A percentile compares a stretch with the other conserved stretches of the same genome.
Conservation (phyloP, 2,113 vertebrate genomes). For the Todiramphus chloris region DNA sequence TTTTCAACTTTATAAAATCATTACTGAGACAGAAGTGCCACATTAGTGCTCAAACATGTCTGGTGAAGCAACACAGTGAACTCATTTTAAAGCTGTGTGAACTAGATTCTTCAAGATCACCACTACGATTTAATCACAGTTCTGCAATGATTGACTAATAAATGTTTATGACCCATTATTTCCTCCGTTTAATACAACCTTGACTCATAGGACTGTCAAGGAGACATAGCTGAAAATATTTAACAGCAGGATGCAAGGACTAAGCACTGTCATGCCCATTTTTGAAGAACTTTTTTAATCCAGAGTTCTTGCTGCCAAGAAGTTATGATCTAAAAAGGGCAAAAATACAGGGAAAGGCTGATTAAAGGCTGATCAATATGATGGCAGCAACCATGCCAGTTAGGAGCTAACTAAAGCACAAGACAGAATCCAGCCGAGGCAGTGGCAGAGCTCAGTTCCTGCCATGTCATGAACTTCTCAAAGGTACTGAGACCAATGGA, state of each 20-base stretch:
- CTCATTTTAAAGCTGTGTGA: not conserved
- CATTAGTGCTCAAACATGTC: not conserved
- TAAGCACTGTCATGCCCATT: not conserved
- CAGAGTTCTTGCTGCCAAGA: not conserved
- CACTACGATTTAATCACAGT: not conserved
- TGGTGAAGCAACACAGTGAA: not conserved
- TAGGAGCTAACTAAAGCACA: not conserved
- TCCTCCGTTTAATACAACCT: not conserved
- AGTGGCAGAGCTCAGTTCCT: not conserved
- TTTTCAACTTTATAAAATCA: not conserved
- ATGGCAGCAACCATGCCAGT: not conserved
- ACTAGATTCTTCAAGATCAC: not conserved
- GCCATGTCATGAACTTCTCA: not conserved
- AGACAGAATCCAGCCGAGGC: not conserved
- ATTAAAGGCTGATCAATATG: not conserved
- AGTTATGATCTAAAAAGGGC: not conserved
- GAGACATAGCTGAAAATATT: not conserved
- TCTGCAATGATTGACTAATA: not conserved
- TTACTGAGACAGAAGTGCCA: not conserved
- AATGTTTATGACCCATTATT: not conserved
- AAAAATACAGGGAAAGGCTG: not conserved
- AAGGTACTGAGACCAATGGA: not conserved
- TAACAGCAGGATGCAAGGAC: not conserved
- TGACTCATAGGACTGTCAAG: not conserved
- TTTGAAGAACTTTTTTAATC: not conserved